Base-by-base conservation (phyloP, 2,113 vertebrate genomes). In the Ageneiosus marmoratus region DNA sequence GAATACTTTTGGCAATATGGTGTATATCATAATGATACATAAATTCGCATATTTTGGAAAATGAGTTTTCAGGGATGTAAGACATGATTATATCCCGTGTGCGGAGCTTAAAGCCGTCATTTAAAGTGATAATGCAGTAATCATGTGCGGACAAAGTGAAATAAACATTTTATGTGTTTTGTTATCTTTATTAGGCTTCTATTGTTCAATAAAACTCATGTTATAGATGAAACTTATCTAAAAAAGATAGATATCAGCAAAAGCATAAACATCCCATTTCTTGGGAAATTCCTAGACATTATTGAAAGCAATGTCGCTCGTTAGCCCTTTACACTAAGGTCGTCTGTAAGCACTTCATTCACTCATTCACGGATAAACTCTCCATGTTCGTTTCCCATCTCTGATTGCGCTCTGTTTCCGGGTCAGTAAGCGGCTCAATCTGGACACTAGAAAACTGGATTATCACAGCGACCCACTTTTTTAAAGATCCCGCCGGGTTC, bases 361-460 rank as follows among this genome's bases (percentile, higher is more conserved):
- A 34, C 11, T 67, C n/a, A n/a, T 20, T 5, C 5, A 1, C 10
- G 22, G 22, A 46, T 70, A 60, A 74, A 1, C 62, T 67, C 82
- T 85, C 81, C 77, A 87, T 79, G 32, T 69, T 73, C 29, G 62
- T 50, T 65, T 82, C 73, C 79, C 48, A 84, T 58, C 27, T 73
- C 76, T 84, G 48, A 41, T 18, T 58, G 32, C 53, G 70, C 50
- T 55, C 46, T 80, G 46, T 79, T 29, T 74, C 83, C 87, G 90
- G 77, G 70, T 91, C 89, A 91, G 56, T 88, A 86, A 90, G 87
- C 85, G 56, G 85, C 82, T 63, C 27, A 63, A 46, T 79, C 86
- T 78, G 50, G 3, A 11, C 7, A 11, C 11, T 86, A 88, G 89
- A 89, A 92, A 89, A 92, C 85, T 44, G 83, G 89, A 92, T 93